A percentile compares a stretch with the other conserved stretches of the same genome.
phyloP scores from a whole-genome alignment of 2,113 vertebrate genomes.

The Nestor notabilis region DNA sequence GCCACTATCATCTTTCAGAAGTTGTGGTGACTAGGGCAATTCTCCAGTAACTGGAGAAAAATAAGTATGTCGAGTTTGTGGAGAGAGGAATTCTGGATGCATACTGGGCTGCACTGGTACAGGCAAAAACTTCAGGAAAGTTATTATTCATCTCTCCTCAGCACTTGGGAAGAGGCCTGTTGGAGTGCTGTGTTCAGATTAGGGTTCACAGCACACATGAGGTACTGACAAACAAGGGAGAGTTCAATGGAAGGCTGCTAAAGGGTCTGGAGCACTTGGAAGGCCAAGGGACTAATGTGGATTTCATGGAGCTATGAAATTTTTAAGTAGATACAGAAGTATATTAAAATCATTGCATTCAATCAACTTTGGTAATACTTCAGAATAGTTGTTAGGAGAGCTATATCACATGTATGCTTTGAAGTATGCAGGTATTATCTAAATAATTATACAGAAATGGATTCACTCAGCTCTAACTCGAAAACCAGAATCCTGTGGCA shows the following conservation, averaged over 20 bases:
- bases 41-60: background rate
- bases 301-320: background rate
- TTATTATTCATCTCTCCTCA: background rate
- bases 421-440: background rate
- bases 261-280: background rate
- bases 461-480: background rate
- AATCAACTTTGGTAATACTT: background rate
- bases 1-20: background rate
- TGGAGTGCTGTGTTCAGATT: background rate
- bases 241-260: background rate
- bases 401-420: background rate
- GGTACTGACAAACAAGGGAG: background rate
- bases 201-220: background rate
- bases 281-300: background rate
- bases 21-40: background rate
- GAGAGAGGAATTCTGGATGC: background rate
- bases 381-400: background rate
- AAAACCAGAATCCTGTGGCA: background rate
- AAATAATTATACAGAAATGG: background rate
- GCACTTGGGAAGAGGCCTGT: background rate
- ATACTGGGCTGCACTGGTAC: background rate
- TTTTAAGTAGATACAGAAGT: background rate
- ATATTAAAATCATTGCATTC: background rate
- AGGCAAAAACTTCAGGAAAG: background rate
- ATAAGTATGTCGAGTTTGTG: background rate